Percentiles rank a stretch among this genome's conserved stretches.
phyloP scores from a whole-genome alignment of 2,888 invertebrate species.

The Lamellibrachia columna region DNA sequence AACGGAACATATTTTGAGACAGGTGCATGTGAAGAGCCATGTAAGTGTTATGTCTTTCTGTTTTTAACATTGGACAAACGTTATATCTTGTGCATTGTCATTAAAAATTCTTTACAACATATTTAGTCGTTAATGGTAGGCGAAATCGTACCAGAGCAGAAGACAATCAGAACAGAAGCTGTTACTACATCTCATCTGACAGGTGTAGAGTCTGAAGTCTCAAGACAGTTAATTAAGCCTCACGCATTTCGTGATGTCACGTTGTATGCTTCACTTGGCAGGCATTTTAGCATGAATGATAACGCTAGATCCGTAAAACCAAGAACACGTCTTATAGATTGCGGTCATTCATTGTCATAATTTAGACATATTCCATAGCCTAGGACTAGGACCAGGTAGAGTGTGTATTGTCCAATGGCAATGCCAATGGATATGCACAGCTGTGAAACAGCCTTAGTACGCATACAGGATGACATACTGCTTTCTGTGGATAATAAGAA shows the following conservation, averaged over 20 bases:
- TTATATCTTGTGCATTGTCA: background rate
- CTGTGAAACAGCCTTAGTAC: no score
- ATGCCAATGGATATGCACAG: no score
- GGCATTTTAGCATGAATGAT: background rate
- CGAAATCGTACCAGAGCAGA: no score
- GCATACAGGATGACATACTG: no score
- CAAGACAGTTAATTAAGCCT: background rate
- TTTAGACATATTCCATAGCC: no score
- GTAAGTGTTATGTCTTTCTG: background rate
- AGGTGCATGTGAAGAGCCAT: background rate
- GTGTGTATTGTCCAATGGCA: no score
- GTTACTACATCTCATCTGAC: background rate
- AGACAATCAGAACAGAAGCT: background rate
- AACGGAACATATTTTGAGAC: background rate
- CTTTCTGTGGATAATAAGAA: no score
- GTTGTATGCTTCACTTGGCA: background rate
- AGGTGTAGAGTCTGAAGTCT: background rate
- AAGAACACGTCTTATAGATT: background rate
- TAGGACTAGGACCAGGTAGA: no score
- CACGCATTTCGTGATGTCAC: background rate
- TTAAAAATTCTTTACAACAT: background rate
- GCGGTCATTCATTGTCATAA: background rate
- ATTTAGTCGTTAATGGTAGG: no score
- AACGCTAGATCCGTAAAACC: background rate
- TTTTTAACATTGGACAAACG: background rate